Percentiles rank a stretch among this genome's conserved stretches.
phyloP scores from a whole-genome alignment of 2,888 invertebrate species.

The Tineola bisselliella region DNA sequence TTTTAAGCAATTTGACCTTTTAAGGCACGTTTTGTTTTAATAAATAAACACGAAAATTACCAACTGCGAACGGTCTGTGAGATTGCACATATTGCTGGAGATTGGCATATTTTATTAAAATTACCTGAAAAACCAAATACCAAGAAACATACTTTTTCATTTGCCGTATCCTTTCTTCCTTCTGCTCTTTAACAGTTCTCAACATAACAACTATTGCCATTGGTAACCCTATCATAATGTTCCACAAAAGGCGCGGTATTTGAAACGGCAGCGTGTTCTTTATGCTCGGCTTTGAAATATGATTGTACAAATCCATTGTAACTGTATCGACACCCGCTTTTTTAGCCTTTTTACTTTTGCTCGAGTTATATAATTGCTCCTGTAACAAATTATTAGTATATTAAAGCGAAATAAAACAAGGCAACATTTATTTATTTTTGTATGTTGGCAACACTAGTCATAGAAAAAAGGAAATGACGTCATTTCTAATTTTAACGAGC shows the following conservation, averaged over 20 bases:
- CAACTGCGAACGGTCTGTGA: no score
- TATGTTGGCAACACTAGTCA: no score
- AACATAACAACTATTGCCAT: slow-evolving; percentile 36
- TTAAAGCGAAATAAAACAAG: no score
- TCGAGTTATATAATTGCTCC: slow-evolving; percentile 74
- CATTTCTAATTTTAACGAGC: no score
- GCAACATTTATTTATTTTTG: no score
- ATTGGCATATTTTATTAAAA: no score
- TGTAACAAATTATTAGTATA: no score
- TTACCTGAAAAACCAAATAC: no score
- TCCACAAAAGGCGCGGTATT: slow-evolving; percentile 76
- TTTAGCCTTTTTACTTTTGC: slow-evolving; percentile 73
- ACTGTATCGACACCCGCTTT: slow-evolving; percentile 71
- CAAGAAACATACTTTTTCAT: slow-evolving; percentile 63
- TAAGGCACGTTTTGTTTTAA: no score
- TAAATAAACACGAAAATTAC: no score
- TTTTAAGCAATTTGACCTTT: no score
- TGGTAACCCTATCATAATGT: slow-evolving; percentile 69
- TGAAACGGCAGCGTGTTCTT: slow-evolving; percentile 86
- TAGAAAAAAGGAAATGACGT: no score
- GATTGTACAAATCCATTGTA: slow-evolving; percentile 71
- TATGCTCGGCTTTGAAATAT: slow-evolving; percentile 76
- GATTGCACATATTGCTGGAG: background rate
- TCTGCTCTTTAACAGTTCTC: slow-evolving; percentile 50
- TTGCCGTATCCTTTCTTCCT: slow-evolving; percentile 66